phyloP scores from a whole-genome alignment of 2,113 vertebrate species.

The Dolichallabes microphthalmus region DNA sequence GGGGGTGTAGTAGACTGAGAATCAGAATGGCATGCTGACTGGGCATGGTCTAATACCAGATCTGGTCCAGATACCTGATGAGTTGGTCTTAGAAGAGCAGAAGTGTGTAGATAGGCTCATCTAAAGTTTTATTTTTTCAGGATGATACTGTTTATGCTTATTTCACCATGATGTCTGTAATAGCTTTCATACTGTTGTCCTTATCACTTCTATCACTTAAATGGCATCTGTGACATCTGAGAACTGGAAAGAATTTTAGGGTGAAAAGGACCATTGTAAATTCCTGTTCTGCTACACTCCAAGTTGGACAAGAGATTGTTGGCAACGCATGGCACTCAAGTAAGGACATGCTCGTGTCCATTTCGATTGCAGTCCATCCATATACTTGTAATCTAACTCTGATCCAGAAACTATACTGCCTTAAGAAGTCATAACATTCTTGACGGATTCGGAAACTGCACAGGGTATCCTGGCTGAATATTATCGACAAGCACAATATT shows the following conservation, averaged over 20 bases:
- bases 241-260: not conserved
- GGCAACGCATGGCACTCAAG: not conserved
- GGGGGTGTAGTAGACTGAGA: not conserved
- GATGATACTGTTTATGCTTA: not conserved
- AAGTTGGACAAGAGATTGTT: not conserved
- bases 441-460: not conserved
- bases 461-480: not conserved
- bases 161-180: not conserved
- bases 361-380: not conserved
- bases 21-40: not conserved
- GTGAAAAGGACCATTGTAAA: not conserved
- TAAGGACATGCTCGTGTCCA: not conserved
- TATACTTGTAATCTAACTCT: not conserved
- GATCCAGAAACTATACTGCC: not conserved
- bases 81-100: not conserved
- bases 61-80: not conserved
- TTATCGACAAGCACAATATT: not conserved
- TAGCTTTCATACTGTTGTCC: not conserved
- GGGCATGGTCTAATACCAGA: not conserved
- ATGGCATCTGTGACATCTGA: not conserved
- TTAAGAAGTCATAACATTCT: not conserved
- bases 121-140: not conserved
- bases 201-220: not conserved
- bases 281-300: not conserved
- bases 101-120: not conserved